Evolutionary conservation across 2,113 vertebrate species (phyloP).

Genomic region (Syngnathoides biaculeatus): DNA sequence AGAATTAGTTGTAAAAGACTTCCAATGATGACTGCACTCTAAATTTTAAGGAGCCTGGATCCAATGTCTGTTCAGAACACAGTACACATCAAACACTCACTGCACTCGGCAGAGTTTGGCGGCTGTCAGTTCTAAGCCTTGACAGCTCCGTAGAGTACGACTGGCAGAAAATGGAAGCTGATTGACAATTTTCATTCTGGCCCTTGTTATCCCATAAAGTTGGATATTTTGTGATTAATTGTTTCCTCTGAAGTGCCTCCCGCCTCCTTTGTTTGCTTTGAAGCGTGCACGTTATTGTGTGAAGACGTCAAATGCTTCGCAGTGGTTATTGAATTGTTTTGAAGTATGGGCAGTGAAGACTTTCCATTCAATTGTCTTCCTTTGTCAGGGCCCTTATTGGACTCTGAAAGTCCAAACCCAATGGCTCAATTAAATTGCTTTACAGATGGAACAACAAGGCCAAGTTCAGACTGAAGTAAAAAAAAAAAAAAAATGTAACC

Average conservation of each 20-base stretch:
- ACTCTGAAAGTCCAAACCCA: conserved; percentile 1
- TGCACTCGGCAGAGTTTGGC: conserved; percentile 30
- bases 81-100: conserved; percentile 17
- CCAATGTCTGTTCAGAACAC: not conserved
- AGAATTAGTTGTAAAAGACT: not conserved
- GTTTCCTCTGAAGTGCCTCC: conserved; percentile 30
- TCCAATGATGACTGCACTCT: not conserved
- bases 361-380: conserved; percentile 3
- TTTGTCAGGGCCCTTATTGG: not conserved
- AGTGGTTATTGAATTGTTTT: conserved; percentile 37
- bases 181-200: conserved; percentile 46
- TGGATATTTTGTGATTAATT: conserved; percentile 31
- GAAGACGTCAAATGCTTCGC: conserved; percentile 21
- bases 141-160: conserved; percentile 38
- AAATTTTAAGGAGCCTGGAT: not conserved
- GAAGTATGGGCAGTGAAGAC: conserved; percentile 12
- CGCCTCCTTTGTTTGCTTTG: conserved; percentile 32
- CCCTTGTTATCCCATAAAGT: conserved; percentile 41
- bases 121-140: conserved; percentile 42
- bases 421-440: conserved; percentile 6
- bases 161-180: conserved; percentile 29
- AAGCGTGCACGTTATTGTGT: conserved; percentile 11
- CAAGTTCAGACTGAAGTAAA: not conserved
- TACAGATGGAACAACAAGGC: not conserved
- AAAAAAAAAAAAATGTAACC: not conserved